phyloP scores from a whole-genome alignment of 2,113 vertebrate genomes.

The Gobiocypris rarus region DNA sequence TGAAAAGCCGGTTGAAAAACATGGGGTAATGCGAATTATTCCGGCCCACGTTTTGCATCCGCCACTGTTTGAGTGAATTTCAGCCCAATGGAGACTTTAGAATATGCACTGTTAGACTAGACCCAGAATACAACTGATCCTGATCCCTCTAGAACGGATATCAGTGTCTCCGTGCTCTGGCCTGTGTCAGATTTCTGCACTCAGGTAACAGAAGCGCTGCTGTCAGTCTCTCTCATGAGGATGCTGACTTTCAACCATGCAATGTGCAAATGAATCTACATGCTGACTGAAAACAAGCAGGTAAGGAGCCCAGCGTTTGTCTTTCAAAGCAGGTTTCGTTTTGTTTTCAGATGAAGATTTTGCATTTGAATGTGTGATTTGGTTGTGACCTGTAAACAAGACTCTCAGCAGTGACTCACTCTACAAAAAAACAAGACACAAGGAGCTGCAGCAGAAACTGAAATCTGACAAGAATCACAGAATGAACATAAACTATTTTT shows the following conservation, averaged over 20 bases:
- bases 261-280: background rate
- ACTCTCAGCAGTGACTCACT: background rate
- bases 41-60: too few species aligned
- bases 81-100: background rate
- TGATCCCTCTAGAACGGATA: background rate
- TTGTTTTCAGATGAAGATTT: background rate
- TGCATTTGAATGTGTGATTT: conserved; percentile 17
- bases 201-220: background rate
- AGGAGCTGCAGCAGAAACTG: background rate
- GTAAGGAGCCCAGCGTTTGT: background rate
- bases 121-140: background rate
- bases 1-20: too few species aligned
- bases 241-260: background rate
- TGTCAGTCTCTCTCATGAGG: background rate
- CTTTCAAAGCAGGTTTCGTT: background rate
- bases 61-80: background rate
- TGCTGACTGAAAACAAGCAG: background rate
- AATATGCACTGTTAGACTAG: background rate
- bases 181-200: background rate
- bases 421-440: background rate
- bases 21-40: too few species aligned
- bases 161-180: background rate
- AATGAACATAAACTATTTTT: background rate
- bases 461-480: background rate
- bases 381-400: background rate